Evolutionary conservation across 2,888 invertebrate species (phyloP).

Genomic region (Thysanoteuthis rhombus): DNA sequence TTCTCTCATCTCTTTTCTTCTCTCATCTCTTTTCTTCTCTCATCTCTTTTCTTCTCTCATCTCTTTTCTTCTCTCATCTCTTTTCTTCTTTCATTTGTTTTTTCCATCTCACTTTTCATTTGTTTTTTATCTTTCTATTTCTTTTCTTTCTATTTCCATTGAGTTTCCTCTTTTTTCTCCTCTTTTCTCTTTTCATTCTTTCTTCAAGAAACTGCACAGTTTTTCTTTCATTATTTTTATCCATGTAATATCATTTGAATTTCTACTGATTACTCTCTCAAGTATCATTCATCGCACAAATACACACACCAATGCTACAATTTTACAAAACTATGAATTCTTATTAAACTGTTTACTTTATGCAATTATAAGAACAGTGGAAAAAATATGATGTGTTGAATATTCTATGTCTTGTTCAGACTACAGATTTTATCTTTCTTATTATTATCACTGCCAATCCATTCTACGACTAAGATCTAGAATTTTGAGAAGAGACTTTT

Average conservation of each 20-base stretch:
- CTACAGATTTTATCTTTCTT: no score
- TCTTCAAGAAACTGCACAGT: not conserved
- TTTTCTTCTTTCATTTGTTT: no score
- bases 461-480: no score
- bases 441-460: no score
- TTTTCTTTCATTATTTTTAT: not conserved
- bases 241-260: not conserved
- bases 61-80: not conserved
- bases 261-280: not conserved
- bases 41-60: not conserved
- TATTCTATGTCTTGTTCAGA: no score
- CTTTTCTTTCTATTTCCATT: not conserved
- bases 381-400: no score
- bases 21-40: not conserved
- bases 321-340: not conserved
- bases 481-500: no score
- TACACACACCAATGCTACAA: not conserved
- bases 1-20: not conserved
- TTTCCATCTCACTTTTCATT: no score
- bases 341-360: not conserved
- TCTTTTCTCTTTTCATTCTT: not conserved
- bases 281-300: not conserved
- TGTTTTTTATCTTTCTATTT: not conserved
- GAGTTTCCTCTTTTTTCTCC: not conserved
- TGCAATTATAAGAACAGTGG: no score